phyloP scores from a whole-genome alignment of 2,888 invertebrate species.

The Alsophila aescularia region DNA sequence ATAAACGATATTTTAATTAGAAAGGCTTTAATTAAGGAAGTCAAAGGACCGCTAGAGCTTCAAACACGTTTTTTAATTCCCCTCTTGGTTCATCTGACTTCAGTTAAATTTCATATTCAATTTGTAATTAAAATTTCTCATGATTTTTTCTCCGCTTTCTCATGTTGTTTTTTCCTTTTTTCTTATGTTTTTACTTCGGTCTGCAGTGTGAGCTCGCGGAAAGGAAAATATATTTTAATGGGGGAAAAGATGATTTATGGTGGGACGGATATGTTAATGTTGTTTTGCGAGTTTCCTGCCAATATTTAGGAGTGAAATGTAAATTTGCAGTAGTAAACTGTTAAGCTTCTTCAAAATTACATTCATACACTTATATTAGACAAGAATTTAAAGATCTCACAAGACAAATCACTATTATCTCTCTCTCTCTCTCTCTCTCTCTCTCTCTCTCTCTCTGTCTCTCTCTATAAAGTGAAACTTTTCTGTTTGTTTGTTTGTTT shows the following conservation, averaged over 20 bases:
- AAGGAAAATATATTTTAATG: slow-evolving; percentile 18
- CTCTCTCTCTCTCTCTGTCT: too few relatives aligned
- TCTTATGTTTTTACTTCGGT: slow-evolving; percentile 3
- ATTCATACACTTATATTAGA: too few relatives aligned
- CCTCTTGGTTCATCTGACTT: slow-evolving; percentile 32
- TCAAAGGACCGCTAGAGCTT: slow-evolving; percentile 43
- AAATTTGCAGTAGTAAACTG: too few relatives aligned
- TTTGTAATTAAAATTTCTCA: slow-evolving; percentile 34
- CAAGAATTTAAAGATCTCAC: too few relatives aligned
- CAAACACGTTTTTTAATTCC: slow-evolving; percentile 31
- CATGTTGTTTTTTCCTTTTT: neutral
- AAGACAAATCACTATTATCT: too few relatives aligned
- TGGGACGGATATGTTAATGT: slow-evolving; percentile 14
- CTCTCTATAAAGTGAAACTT: too few relatives aligned
- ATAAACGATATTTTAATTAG: slow-evolving; percentile 80
- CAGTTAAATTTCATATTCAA: slow-evolving; percentile 38
- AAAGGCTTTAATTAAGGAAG: slow-evolving; percentile 74
- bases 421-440: too few relatives aligned
- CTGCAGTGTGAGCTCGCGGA: neutral
- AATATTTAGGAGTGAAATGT: neutral
- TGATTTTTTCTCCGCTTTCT: slow-evolving; percentile 10
- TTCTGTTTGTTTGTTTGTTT: too few relatives aligned
- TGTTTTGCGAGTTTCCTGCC: slow-evolving; percentile 12
- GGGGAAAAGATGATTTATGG: slow-evolving; percentile 16
- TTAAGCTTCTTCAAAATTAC: too few relatives aligned